These are phyloP conservation scores for Andrena minutula DNA, from an alignment of 2,888 invertebrate genomes.

Conservation along the genomic window DNA sequence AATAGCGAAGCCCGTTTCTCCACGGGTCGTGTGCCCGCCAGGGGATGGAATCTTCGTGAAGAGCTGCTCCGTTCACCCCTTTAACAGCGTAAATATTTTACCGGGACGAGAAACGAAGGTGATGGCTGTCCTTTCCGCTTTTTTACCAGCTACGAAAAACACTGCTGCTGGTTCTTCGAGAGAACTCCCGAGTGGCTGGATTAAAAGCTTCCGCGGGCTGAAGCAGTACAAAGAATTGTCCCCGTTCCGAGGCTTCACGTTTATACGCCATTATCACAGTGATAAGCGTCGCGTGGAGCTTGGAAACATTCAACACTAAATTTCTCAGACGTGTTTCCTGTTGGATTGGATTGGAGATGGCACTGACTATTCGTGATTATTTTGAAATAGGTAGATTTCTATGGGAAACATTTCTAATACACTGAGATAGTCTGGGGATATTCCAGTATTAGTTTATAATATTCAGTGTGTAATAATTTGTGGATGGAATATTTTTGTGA, in stretches of 20 bases:
- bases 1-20: constrained; percentile 59
- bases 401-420: background rate
- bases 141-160: constrained; percentile 41
- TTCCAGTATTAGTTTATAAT: background rate
- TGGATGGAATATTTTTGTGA: too few species aligned
- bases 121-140: constrained; percentile 50
- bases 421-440: too few species aligned
- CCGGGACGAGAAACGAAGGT: constrained; percentile 44
- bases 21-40: constrained; percentile 8
- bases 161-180: constrained; percentile 31
- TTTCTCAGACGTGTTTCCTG: background rate
- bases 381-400: background rate
- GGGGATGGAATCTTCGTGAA: constrained; percentile 22
- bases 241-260: constrained; percentile 5
- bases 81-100: constrained; percentile 67
- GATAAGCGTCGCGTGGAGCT: background rate
- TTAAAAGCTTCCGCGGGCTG: constrained; percentile 46
- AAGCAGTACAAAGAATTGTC: constrained; percentile 25
- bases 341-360: background rate
- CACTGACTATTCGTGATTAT: background rate
- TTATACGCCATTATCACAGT: constrained; percentile 2
- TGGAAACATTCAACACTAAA: background rate
- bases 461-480: too few species aligned
- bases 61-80: constrained; percentile 37
- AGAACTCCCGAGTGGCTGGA: constrained; percentile 35